Percentiles rank a stretch among this genome's conserved stretches.
These are phyloP conservation scores for Cardinalis cardinalis DNA, from an alignment of 2,113 vertebrate genomes.

Conservation along the genomic window DNA sequence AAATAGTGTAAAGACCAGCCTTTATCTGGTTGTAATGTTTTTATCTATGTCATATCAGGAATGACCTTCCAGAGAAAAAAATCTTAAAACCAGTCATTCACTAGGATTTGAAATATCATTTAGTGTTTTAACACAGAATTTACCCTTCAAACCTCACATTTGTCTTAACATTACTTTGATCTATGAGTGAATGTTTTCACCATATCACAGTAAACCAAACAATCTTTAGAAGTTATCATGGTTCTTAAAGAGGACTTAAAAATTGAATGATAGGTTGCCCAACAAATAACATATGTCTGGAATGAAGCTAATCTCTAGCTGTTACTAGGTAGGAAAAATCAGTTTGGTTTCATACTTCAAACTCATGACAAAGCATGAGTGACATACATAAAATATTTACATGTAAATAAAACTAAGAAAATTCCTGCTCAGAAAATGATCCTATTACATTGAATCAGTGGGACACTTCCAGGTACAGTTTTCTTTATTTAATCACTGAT, in stretches of 20 bases:
- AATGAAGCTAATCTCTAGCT: neutral
- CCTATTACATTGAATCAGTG: neutral
- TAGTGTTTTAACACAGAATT: neutral
- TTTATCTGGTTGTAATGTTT: neutral
- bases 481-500: neutral
- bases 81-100: neutral
- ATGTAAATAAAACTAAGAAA: neutral
- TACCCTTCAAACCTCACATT: neutral
- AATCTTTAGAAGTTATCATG: neutral
- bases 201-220: neutral
- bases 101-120: neutral
- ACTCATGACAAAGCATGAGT: neutral
- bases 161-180: neutral
- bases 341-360: neutral
- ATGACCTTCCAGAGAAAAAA: neutral
- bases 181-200: neutral
- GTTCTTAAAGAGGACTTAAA: neutral
- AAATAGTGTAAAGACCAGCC: neutral
- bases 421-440: neutral
- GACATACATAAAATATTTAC: neutral
- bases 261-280: neutral
- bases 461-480: neutral
- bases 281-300: rapidly evolving
- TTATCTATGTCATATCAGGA: neutral
- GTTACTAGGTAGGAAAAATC: neutral